Percentiles rank a stretch among this genome's conserved stretches.
Evolutionary conservation across 2,888 invertebrate genomes (phyloP).

Genomic region (Trachelus iudaicus): DNA sequence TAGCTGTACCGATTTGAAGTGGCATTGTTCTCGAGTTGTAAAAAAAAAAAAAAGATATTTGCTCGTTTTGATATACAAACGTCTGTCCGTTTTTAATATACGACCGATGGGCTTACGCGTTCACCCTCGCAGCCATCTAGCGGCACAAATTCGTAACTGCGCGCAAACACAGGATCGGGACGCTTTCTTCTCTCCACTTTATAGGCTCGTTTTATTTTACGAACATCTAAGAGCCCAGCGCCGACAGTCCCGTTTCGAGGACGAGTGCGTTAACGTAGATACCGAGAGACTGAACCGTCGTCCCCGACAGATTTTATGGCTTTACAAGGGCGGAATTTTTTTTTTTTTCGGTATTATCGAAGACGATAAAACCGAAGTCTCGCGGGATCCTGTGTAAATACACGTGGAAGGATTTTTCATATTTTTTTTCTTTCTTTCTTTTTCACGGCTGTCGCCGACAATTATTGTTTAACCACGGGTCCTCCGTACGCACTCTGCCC

Average conservation of each 20-base stretch:
- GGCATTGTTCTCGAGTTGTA: neutral
- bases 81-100: too few species aligned
- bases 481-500: neutral
- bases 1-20: neutral
- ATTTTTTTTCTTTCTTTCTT: neutral
- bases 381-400: neutral
- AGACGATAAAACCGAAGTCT: neutral
- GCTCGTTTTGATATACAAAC: too few species aligned
- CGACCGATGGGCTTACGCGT: too few species aligned
- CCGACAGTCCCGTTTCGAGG: neutral
- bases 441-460: neutral
- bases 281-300: neutral
- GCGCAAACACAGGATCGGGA: too few species aligned
- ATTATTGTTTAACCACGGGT: neutral
- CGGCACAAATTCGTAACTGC: too few species aligned
- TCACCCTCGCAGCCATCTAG: too few species aligned
- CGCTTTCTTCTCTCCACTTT: neutral
- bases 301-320: neutral
- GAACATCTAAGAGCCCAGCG: neutral
- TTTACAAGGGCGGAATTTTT: neutral
- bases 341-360: neutral
- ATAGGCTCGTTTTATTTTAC: neutral
- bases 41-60: too few species aligned
- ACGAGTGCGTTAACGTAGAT: neutral
- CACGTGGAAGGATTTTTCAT: neutral